Percentiles rank a stretch among this genome's conserved stretches.
Evolutionary conservation across 2,797 vertebrate genomes (phyloP).

Genomic region (Allobates femoralis): DNA sequence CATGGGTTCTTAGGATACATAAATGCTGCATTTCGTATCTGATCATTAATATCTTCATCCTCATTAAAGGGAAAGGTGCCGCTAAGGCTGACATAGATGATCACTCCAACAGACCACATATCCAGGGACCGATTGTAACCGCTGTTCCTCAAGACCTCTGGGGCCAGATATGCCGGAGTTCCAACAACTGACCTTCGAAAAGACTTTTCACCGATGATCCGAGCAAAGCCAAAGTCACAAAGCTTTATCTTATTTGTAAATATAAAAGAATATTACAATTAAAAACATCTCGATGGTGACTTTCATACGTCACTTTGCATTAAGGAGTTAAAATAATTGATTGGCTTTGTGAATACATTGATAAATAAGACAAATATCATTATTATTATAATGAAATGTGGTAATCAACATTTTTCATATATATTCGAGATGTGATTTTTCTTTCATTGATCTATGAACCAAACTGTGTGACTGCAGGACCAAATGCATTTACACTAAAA

Average conservation of each 20-base stretch:
- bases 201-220: slow-evolving; percentile 93
- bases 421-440: no score
- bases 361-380: no score
- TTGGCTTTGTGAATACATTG: no score
- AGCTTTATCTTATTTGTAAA: slow-evolving; percentile 83
- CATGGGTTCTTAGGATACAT: slow-evolving; percentile 93
- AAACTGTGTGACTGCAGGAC: no score
- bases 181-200: slow-evolving; percentile 92
- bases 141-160: slow-evolving; percentile 90
- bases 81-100: slow-evolving; percentile 93
- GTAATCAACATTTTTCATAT: no score
- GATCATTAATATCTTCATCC: slow-evolving; percentile 93
- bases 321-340: no score
- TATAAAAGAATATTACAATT: background rate
- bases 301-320: no score
- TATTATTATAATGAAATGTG: no score
- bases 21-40: slow-evolving; percentile 93
- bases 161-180: slow-evolving; percentile 89
- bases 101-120: slow-evolving; percentile 95
- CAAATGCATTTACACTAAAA: no score
- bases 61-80: slow-evolving; percentile 94
- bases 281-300: background rate
- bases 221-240: slow-evolving; percentile 92
- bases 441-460: no score
- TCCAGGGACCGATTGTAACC: slow-evolving; percentile 93